phyloP scores from a whole-genome alignment of 2,888 invertebrate species.

The Erebia palarica region DNA sequence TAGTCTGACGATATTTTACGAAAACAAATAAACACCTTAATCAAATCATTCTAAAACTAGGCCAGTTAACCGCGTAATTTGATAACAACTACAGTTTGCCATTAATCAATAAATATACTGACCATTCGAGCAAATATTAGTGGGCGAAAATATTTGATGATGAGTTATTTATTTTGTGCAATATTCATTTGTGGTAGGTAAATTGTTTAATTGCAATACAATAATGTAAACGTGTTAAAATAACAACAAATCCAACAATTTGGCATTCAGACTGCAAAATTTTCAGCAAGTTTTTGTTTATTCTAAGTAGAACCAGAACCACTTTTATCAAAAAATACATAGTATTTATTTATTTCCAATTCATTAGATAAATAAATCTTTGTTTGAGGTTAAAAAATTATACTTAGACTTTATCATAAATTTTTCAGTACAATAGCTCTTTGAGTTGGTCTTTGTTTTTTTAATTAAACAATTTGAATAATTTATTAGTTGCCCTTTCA shows the following conservation, averaged over 20 bases:
- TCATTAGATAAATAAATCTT: background rate
- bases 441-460: background rate
- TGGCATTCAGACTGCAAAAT: too few species aligned
- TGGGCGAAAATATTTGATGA: background rate
- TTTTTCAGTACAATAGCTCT: background rate
- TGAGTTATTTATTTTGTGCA: background rate
- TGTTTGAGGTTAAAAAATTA: background rate
- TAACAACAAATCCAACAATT: too few species aligned
- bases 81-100: background rate
- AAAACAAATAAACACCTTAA: background rate
- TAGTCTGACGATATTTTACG: background rate
- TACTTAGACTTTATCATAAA: background rate
- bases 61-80: slow-evolving; percentile 1
- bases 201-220: too few species aligned
- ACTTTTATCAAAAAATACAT: background rate
- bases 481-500: background rate
- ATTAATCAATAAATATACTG: background rate
- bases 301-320: too few species aligned
- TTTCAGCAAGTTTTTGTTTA: too few species aligned
- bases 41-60: background rate
- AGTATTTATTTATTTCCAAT: background rate
- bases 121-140: slow-evolving; percentile 13
- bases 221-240: background rate
- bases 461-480: background rate
- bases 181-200: background rate